Conservation (phyloP, 2,888 invertebrate genomes). For the Halictus quadricinctus region DNA sequence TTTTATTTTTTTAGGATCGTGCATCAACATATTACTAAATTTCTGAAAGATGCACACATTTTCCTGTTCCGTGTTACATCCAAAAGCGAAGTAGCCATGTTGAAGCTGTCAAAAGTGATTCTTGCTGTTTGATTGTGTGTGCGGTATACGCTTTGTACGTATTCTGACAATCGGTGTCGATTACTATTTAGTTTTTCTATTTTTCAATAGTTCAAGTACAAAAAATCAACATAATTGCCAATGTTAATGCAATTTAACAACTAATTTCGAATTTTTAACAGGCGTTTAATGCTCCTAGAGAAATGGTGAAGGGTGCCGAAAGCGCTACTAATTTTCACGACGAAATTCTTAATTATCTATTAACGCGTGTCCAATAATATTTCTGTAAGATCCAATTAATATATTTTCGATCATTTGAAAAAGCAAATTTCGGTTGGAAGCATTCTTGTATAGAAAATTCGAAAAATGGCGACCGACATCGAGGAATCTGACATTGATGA, state of each 20-base stretch:
- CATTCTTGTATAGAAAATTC: conserved; percentile 38
- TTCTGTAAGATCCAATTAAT: not conserved
- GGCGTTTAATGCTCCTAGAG: not conserved
- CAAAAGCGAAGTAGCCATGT: conserved; percentile 69
- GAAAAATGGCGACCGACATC: conserved; percentile 79
- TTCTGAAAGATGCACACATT: not conserved
- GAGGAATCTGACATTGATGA: conserved; percentile 80
- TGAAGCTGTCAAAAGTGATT: conserved; percentile 72
- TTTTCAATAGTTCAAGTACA: too few species aligned
- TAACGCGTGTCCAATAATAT: not conserved
- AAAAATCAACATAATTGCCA: not conserved
- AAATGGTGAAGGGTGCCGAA: conserved; percentile 15
- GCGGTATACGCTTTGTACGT: conserved; percentile 10
- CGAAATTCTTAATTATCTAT: not conserved
- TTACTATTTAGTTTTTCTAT: conserved; percentile 20
- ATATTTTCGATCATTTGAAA: not conserved
- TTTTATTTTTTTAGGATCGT: not conserved
- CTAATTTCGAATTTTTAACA: not conserved
- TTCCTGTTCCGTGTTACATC: conserved; percentile 3
- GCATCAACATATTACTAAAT: not conserved
- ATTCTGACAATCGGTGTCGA: conserved; percentile 16
- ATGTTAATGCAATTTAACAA: not conserved
- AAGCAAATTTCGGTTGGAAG: not conserved
- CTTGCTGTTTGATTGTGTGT: conserved; percentile 43
- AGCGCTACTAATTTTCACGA: conserved; percentile 20